Base-by-base conservation (phyloP, 2,113 vertebrate genomes). In the Aspidoscelis tigris region DNA sequence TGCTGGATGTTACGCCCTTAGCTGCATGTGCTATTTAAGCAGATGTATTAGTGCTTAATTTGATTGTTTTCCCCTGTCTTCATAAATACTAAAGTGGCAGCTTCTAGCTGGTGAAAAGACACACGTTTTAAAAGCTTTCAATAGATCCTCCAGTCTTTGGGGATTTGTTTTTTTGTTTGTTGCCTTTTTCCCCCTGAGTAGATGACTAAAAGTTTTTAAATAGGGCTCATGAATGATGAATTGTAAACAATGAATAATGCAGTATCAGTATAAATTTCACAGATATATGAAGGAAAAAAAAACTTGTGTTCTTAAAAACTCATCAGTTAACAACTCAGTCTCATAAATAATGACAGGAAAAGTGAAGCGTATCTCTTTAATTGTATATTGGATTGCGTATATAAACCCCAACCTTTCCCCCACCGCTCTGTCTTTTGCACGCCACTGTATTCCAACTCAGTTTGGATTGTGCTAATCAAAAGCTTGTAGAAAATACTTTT, bases 241-340 rank as follows among this genome's bases (percentile, higher is more conserved):
- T n/a, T 0, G 0, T 3, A 74, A 2, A n/a, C 8, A 2, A 82
- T 72, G 78, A 89, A 85, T 86, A 7, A 73, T 0, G 0, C 20
- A 66, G 3, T 1, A 5, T 11, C 2, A 65, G 10, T 82, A n/a
- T 21, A 73, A 88, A 84, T 69, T 41, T 73, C 0, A 0, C 2
- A 68, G 84, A 50, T 33, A 76, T 66, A 80, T 86, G 78, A 8
- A 68, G 61, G 18, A 61, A 18, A 61, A 61, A 61, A 61, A 61
- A 4, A 61, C 58, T 61, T 61, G 58, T 61, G 58, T 61, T 61
- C 14, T 61, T 61, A 47, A 79, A 18, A 84, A 81, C 72, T 0
- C 9, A 0, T 1, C 47, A 22, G 0, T 10, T 1, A 66, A 44
- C n/a, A 81, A 82, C 3, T 44, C 4, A 0, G 8, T 75, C 76